These are phyloP conservation scores for Oscheius sp. DNA, from an alignment of 1,140 invertebrate species.

Conservation along the genomic window DNA sequence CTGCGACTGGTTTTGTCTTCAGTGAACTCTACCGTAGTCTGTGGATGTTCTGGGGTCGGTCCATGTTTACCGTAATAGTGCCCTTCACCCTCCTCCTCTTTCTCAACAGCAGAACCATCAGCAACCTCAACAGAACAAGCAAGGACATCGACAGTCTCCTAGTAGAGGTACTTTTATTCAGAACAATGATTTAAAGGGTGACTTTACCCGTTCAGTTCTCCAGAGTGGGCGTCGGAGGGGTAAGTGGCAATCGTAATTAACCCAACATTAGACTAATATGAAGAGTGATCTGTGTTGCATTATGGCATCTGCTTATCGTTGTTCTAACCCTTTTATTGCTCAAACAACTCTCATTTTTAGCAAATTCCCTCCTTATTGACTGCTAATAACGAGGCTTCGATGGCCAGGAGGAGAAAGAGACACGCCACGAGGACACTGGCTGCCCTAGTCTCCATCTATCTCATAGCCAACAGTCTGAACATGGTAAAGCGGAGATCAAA, in stretches of 20 bases:
- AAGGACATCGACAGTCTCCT: constrained; percentile 9
- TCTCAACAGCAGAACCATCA: constrained; percentile 17
- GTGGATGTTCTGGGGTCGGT: constrained; percentile 32
- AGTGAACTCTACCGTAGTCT: constrained; percentile 18
- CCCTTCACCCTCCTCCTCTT: constrained; percentile 16
- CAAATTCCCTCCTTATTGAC: constrained; percentile 17
- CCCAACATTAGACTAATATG: background rate
- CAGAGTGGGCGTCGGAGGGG: too few species aligned
- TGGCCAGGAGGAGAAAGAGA: constrained; percentile 18
- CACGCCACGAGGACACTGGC: constrained; percentile 27
- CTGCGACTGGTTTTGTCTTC: too few species aligned
- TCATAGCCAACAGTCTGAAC: constrained; percentile 28
- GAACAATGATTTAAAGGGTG: background rate
- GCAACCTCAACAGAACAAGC: constrained; percentile 2
- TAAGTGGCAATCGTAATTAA: too few species aligned
- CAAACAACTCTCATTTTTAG: constrained; percentile 12
- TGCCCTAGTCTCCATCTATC: constrained; percentile 27
- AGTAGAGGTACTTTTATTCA: constrained; percentile 9
- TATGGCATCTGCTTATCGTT: too few species aligned
- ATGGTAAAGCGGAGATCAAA: too few species aligned
- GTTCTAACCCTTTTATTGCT: too few species aligned
- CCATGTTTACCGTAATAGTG: constrained; percentile 16
- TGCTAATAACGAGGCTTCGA: background rate
- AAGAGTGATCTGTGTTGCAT: too few species aligned
- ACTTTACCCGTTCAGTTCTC: background rate